phyloP scores from a whole-genome alignment of 2,113 vertebrate species.

The Glareola pratincola region DNA sequence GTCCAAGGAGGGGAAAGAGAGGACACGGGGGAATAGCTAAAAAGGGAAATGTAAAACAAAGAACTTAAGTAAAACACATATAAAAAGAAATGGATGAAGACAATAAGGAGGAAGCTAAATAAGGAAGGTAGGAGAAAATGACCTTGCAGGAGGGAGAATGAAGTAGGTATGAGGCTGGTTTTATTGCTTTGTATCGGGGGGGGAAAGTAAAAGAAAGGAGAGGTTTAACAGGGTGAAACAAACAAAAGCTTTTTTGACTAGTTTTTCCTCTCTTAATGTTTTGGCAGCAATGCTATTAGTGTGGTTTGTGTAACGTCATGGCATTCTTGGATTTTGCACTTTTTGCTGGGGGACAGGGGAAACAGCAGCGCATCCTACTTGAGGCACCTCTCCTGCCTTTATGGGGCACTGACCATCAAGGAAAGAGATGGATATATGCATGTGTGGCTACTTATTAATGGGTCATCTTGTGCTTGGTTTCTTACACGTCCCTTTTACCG shows the following conservation, averaged over 20 bases:
- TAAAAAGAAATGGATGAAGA: neutral
- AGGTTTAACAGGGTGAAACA: neutral
- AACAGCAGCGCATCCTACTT: neutral
- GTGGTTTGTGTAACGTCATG: neutral
- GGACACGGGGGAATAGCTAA: neutral
- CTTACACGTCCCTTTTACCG: neutral
- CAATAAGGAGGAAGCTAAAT: conserved; percentile 14
- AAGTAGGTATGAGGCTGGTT: neutral
- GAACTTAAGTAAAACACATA: neutral
- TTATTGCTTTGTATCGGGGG: neutral
- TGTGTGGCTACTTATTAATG: neutral
- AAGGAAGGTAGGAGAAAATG: neutral
- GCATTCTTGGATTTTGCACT: neutral
- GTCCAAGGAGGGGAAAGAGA: neutral
- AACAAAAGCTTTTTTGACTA: neutral
- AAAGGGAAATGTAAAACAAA: conserved; percentile 36
- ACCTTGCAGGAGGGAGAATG: neutral
- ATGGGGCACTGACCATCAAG: neutral
- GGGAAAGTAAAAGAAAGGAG: neutral
- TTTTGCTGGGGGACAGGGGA: neutral
- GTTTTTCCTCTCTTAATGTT: neutral
- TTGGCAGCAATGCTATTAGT: neutral
- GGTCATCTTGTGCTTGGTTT: neutral
- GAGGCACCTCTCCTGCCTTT: neutral
- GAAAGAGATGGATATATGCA: neutral